A percentile compares a stretch with the other conserved stretches of the same genome.
These are phyloP conservation scores for Emydoidea blandingii DNA, from an alignment of 2,797 vertebrate genomes.

Conservation along the genomic window DNA sequence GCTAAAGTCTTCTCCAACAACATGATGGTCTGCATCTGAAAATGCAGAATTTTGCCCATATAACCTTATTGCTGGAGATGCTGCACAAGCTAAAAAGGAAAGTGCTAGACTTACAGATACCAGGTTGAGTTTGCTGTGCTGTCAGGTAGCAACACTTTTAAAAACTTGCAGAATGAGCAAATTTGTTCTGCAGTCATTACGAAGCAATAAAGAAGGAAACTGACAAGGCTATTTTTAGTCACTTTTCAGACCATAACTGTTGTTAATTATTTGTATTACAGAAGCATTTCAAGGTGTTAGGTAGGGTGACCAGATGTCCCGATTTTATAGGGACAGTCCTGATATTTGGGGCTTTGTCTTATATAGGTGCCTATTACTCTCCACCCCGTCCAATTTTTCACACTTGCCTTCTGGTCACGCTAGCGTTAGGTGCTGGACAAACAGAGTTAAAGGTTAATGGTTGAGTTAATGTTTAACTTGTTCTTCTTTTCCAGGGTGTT, in stretches of 20 bases:
- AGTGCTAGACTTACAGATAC: not conserved
- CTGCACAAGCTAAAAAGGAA: not conserved
- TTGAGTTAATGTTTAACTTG: slow-evolving; percentile 29
- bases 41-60: not conserved
- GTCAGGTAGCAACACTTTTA: no score
- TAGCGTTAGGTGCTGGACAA: not conserved
- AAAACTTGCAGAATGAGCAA: no score
- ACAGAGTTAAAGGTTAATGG: not conserved
- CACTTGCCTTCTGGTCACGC: no score
- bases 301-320: no score
- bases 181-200: not conserved
- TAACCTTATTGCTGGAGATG: not conserved
- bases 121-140: not conserved
- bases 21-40: not conserved
- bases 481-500: slow-evolving; percentile 1
- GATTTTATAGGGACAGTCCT: no score
- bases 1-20: not conserved
- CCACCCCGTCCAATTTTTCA: no score
- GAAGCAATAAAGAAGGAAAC: not conserved
- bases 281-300: not conserved
- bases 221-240: not conserved
- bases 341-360: no score
- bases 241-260: not conserved
- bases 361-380: no score
- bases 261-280: not conserved